Conservation (phyloP, 2,113 vertebrate species). For the Plecturocebus donacophilus region DNA sequence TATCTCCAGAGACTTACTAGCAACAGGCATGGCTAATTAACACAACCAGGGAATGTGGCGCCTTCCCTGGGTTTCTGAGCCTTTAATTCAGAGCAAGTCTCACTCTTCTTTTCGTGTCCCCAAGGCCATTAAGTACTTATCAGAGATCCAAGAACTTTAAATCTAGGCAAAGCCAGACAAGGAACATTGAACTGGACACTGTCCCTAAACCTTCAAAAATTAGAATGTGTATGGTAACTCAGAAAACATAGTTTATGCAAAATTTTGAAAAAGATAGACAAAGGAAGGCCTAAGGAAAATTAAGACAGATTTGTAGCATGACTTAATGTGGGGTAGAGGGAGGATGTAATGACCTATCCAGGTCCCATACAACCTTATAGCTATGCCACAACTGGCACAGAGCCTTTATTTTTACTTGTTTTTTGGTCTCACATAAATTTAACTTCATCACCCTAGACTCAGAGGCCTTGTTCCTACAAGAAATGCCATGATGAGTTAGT, state of each 20-base stretch:
- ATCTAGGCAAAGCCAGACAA: conserved; percentile 1
- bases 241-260: background rate
- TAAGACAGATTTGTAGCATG: background rate
- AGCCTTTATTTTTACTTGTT: background rate
- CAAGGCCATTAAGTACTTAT: conserved; percentile 30
- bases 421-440: background rate
- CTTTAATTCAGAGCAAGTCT: background rate
- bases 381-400: background rate
- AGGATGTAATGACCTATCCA: background rate
- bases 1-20: conserved; percentile 25
- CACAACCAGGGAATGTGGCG: background rate
- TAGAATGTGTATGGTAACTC: background rate
- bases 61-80: background rate
- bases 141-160: conserved; percentile 43
- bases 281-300: background rate
- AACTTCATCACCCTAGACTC: background rate
- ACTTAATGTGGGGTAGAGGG: background rate
- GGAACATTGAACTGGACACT: background rate
- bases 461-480: background rate
- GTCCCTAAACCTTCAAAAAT: conserved; percentile 1
- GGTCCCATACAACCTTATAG: background rate
- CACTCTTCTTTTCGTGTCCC: background rate
- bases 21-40: conserved; percentile 38
- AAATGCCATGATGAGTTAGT: background rate
- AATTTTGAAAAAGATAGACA: background rate